Conservation (phyloP, 2,888 invertebrate species). For the Andricus quercusramuli region DNA sequence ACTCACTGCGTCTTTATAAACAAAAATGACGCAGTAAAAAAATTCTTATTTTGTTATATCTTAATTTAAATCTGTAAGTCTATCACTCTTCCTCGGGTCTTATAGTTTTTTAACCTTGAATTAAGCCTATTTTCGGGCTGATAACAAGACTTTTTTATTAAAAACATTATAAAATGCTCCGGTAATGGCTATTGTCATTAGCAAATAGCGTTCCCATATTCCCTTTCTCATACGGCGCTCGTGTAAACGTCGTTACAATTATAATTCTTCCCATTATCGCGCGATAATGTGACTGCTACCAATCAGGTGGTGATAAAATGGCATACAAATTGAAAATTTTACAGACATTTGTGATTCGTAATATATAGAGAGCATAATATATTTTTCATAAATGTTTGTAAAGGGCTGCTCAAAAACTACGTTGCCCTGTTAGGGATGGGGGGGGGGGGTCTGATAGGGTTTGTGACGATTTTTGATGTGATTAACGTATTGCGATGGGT, state of each 20-base stretch:
- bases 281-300: conserved; percentile 8
- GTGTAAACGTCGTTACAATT: neutral
- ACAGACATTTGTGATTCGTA: neutral
- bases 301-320: neutral
- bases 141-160: neutral
- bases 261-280: conserved; percentile 4
- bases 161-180: conserved; percentile 19
- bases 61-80: neutral
- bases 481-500: too few relatives aligned
- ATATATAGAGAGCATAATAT: neutral
- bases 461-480: too few relatives aligned
- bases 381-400: neutral
- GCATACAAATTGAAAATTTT: neutral
- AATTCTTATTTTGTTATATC: neutral
- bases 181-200: conserved; percentile 7
- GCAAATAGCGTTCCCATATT: neutral
- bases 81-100: neutral
- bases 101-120: neutral
- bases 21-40: conserved; percentile 11
- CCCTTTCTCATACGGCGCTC: neutral
- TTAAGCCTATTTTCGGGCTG: neutral
- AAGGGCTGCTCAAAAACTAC: too few relatives aligned
- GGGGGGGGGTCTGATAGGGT: too few relatives aligned
- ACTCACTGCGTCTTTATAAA: conserved; percentile 14
- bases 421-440: too few relatives aligned